Evolutionary conservation across 2,113 vertebrate genomes (phyloP), one percentile per base, ranked within the genome.

Genomic region (Illadopsis cleaveri): DNA sequence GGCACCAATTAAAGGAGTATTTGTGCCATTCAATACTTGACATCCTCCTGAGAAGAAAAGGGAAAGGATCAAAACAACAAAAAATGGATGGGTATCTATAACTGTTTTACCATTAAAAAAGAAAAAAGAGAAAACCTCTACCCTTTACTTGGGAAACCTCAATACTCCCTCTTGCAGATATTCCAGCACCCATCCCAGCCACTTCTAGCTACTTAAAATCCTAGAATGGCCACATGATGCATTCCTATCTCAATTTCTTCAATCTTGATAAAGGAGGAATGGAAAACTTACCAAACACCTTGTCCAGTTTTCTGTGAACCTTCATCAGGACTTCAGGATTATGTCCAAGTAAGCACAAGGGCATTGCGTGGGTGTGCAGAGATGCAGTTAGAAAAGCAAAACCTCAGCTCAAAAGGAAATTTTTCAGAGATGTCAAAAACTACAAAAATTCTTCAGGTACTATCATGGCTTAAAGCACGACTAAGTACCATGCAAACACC

Each of bases 231-330:
- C 37, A 51, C 61, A 64, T 15, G 9, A 3, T 24, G 18, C 10
- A 9, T 25, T 51, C 37, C 22, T 69, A 28, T 60, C 30, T 45
- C 30, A 33, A 30, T 25, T 69, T 75, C 61, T 64, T 85, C 44
- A 62, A 25, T 44, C 42, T 62, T 89, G 28, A 53, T 98, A 86
- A 83, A 38, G 6, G 6, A n/a, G 13, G 27, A 81, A 42, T 4
- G 7, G 33, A 60, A 91, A 91, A 94, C 96, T 64, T 98, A 99
- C 99, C 99, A 35, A 99, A 99, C 82, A 99, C 97, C 40, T 99
- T 97, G 4, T 98, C 98, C 62, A 99, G 94, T 95, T 99, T 99
- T 86, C 92, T 92, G 53, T 99, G 98, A 93, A 99, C 98, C 78
- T 98, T 98, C 45, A 86, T 97, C 90, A 98, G 98, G 11, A 83